phyloP scores from a whole-genome alignment of 2,113 vertebrate species.

The Poecile atricapillus region DNA sequence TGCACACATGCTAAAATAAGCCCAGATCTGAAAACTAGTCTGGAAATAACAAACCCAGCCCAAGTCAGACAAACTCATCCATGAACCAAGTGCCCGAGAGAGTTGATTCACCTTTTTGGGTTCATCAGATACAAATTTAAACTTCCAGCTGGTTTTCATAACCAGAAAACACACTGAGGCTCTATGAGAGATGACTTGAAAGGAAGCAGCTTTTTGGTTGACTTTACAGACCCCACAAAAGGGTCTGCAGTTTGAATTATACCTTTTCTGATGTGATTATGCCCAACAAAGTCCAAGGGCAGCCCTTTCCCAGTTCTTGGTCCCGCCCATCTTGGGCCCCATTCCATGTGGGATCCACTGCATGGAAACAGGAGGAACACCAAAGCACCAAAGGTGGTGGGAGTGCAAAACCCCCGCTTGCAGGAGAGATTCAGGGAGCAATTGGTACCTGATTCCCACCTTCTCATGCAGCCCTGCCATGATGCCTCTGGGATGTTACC shows the following conservation, averaged over 20 bases:
- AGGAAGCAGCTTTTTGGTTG: neutral
- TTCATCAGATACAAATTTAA: neutral
- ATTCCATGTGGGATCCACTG: accelerated
- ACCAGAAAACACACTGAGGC: neutral
- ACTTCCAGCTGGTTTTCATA: neutral
- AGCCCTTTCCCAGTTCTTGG: neutral
- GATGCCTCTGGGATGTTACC: neutral
- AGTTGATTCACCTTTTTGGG: neutral
- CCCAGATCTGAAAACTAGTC: neutral
- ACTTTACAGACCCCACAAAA: neutral
- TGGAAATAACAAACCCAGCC: neutral
- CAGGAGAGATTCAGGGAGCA: neutral
- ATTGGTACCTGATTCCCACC: accelerated
- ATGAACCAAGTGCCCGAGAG: neutral
- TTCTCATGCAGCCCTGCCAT: neutral
- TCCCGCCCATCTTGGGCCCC: neutral
- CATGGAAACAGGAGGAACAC: neutral
- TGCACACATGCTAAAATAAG: slow-evolving; percentile 1
- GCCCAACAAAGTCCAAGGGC: neutral
- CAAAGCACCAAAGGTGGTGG: accelerated
- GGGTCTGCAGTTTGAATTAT: neutral
- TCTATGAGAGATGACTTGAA: neutral
- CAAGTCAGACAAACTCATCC: neutral
- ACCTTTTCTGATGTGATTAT: accelerated
- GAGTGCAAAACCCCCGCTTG: neutral